Percentiles rank a stretch among this genome's conserved stretches.
Evolutionary conservation across 2,888 invertebrate species (phyloP).

Genomic region (Euphydryas editha): DNA sequence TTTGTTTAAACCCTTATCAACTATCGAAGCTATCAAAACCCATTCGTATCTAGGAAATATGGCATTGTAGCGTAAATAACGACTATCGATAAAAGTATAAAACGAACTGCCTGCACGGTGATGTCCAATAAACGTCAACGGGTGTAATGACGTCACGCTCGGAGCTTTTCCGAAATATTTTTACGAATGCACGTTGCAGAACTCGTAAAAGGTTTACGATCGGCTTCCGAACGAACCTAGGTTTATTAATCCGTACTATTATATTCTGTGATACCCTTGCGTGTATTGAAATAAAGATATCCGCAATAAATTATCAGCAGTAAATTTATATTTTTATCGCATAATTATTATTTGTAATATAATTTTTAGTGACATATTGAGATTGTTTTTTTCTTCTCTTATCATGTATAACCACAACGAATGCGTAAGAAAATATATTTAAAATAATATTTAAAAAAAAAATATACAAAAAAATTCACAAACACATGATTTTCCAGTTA

Average conservation of each 20-base stretch:
- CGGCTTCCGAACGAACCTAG: slow-evolving; percentile 50
- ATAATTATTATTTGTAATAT: background rate
- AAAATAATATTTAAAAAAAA: too few relatives aligned
- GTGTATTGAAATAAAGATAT: slow-evolving; percentile 26
- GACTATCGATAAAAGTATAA: slow-evolving; percentile 55
- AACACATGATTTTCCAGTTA: too few relatives aligned
- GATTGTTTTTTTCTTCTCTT: background rate
- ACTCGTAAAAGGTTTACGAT: slow-evolving; percentile 78
- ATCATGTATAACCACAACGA: background rate
- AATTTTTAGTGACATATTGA: background rate
- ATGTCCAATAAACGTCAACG: slow-evolving; percentile 53
- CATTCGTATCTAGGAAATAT: slow-evolving; percentile 30
- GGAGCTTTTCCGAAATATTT: slow-evolving; percentile 67
- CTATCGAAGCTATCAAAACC: slow-evolving; percentile 21
- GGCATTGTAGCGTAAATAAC: slow-evolving; percentile 46
- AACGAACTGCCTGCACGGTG: slow-evolving; percentile 44
- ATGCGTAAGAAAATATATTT: too few relatives aligned
- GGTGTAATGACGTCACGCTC: slow-evolving; percentile 53
- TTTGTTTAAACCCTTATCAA: slow-evolving; percentile 14
- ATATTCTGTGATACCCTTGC: slow-evolving; percentile 38
- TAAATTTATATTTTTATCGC: background rate
- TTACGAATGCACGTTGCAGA: slow-evolving; percentile 72
- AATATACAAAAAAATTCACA: too few relatives aligned
- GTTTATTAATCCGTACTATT: slow-evolving; percentile 68
- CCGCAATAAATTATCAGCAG: background rate